A percentile compares a stretch with the other conserved stretches of the same genome.
phyloP scores from a whole-genome alignment of 2,113 vertebrate genomes.

The Mormoops blainvillei region DNA sequence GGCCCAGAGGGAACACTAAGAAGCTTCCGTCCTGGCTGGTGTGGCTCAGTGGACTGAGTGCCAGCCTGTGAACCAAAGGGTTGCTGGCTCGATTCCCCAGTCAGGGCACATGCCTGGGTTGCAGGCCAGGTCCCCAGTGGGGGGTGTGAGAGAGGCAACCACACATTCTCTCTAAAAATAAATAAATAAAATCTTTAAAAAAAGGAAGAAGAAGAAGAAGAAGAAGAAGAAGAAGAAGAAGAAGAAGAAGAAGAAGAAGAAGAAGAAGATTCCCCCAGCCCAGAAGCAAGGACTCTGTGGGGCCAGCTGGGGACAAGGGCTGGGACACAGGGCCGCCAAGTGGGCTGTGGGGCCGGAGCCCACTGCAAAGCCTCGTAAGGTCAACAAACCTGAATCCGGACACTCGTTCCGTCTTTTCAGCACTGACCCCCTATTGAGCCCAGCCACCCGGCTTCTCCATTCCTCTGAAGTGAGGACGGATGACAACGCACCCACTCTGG shows the following conservation, averaged over 20 bases:
- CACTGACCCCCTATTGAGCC: accelerated
- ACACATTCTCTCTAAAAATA: too few relatives aligned
- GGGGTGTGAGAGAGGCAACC: too few relatives aligned
- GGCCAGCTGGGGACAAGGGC: accelerated
- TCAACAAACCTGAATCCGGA: not conserved
- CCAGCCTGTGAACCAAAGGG: too few relatives aligned
- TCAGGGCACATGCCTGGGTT: too few relatives aligned
- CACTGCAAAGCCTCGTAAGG: accelerated
- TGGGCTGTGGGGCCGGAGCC: not conserved
- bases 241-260: too few relatives aligned
- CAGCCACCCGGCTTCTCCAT: not conserved
- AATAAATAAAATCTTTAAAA: too few relatives aligned
- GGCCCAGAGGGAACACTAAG: not conserved
- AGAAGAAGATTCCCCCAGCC: not conserved
- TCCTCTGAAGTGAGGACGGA: not conserved
- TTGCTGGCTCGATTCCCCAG: too few relatives aligned
- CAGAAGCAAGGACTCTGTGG: accelerated
- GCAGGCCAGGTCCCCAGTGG: too few relatives aligned
- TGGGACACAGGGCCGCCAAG: not conserved
- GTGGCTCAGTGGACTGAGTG: too few relatives aligned
- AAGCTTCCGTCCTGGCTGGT: too few relatives aligned
- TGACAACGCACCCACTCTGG: not conserved
- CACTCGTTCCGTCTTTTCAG: not conserved
- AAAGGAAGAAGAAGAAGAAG: too few relatives aligned
- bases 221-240: too few relatives aligned